Percentiles rank a stretch among this genome's conserved stretches.
Conservation (phyloP, 1,140 invertebrate genomes). For the Thalassaphorura encarpata region DNA sequence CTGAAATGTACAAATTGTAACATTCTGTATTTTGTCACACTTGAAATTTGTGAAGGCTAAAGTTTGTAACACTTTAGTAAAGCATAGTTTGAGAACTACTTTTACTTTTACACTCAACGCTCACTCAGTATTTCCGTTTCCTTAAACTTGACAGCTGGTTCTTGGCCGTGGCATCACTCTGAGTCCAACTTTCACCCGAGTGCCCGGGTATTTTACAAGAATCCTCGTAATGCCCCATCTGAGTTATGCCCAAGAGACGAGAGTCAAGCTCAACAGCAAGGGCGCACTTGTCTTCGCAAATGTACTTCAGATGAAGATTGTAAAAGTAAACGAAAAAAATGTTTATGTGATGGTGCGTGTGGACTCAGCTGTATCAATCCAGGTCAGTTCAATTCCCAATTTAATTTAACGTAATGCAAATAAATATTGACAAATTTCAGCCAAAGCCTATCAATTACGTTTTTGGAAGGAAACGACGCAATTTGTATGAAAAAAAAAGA, state of each 20-base stretch:
- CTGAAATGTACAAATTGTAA: no score
- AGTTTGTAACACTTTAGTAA: no score
- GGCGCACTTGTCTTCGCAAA: slow-evolving; percentile 78
- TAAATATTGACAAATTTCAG: no score
- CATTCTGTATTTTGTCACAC: no score
- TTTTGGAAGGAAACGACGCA: no score
- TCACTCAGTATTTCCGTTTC: no score
- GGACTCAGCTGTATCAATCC: slow-evolving; percentile 96
- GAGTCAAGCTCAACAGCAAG: slow-evolving; percentile 47
- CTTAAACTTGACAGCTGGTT: no score
- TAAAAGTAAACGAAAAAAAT: slow-evolving; percentile 92
- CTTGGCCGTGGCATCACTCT: slow-evolving; percentile 23
- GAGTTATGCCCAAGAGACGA: slow-evolving; percentile 69
- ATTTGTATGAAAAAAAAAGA: no score
- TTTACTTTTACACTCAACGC: no score
- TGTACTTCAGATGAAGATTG: slow-evolving; percentile 91
- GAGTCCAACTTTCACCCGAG: slow-evolving; percentile 7
- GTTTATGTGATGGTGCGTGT: slow-evolving; percentile 90
- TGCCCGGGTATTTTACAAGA: slow-evolving; percentile 56
- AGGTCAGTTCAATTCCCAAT: slow-evolving; percentile 39
- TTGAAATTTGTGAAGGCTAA: no score
- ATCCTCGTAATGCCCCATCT: slow-evolving; percentile 59
- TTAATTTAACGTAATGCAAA: background rate
- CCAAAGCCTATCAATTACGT: no score
- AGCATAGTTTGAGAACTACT: no score